phyloP scores from a whole-genome alignment of 2,113 vertebrate genomes.

The Andinoacara biseriatus region DNA sequence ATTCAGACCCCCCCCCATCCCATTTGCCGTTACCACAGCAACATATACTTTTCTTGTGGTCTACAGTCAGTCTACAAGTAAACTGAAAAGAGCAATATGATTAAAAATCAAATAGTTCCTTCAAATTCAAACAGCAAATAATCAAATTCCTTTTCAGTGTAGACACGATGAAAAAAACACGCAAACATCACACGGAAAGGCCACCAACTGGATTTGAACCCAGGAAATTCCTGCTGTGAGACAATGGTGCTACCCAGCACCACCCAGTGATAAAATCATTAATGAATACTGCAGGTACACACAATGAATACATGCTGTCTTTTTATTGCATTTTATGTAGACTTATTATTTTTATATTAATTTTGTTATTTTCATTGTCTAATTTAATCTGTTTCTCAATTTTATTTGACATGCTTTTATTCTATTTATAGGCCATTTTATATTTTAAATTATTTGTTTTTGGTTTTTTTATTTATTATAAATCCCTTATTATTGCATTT shows the following conservation, averaged over 20 bases:
- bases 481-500: not conserved
- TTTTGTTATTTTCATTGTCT: not conserved
- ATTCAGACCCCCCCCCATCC: not conserved
- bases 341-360: not conserved
- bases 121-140: no score
- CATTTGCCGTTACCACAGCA: not conserved
- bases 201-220: no score
- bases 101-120: not conserved
- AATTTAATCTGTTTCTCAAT: not conserved
- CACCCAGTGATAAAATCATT: not conserved
- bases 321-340: not conserved
- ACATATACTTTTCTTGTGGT: not conserved
- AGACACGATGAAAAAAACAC: no score
- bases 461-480: not conserved
- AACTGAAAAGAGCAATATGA: not conserved
- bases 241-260: not conserved
- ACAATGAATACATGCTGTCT: not conserved
- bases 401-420: not conserved
- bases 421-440: not conserved
- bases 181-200: no score
- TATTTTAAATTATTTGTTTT: not conserved
- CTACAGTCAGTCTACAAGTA: not conserved
- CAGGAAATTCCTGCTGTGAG: not conserved
- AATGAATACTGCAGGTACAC: not conserved
- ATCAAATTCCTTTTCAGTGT: not conserved